phyloP scores from a whole-genome alignment of 2,113 vertebrate genomes.

The Lasiurus borealis region DNA sequence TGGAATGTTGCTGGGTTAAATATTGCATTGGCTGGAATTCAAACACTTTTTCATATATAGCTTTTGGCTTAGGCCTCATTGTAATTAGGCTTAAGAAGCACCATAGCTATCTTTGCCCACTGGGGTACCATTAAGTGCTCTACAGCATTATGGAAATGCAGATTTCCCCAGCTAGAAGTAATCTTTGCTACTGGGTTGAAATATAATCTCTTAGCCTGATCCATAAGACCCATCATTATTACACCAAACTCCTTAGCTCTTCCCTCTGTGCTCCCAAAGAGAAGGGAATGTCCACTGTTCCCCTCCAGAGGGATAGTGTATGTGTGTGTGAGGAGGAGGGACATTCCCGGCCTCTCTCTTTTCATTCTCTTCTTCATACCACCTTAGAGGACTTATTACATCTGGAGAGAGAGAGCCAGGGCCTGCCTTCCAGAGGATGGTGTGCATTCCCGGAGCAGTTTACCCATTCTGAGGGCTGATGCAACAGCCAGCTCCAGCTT shows the following conservation, averaged over 20 bases:
- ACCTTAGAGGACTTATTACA: background rate
- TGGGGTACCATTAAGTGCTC: slow-evolving; percentile 66
- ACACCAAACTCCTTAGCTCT: slow-evolving; percentile 5
- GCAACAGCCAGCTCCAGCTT: background rate
- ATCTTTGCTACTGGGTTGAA: slow-evolving; percentile 53
- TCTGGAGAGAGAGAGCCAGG: background rate
- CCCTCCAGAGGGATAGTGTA: background rate
- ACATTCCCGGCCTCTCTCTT: background rate
- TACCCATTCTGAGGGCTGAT: rapidly evolving
- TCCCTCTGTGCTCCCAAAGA: background rate
- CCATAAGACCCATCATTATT: slow-evolving; percentile 40
- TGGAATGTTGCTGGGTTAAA: slow-evolving; percentile 37
- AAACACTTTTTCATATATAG: slow-evolving; percentile 58
- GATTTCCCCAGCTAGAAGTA: slow-evolving; percentile 63
- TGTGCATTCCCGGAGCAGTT: background rate
- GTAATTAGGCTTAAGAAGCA: slow-evolving; percentile 77
- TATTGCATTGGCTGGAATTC: slow-evolving; percentile 57
- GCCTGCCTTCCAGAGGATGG: background rate
- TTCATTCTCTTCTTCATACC: background rate
- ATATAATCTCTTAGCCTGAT: slow-evolving; percentile 46
- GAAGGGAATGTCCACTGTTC: background rate
- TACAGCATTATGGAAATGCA: slow-evolving; percentile 70
- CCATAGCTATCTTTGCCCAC: slow-evolving; percentile 66
- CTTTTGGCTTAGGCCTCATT: slow-evolving; percentile 57
- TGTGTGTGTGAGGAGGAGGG: too few species aligned